Base-by-base conservation (phyloP, 2,797 vertebrate genomes). In the Alcedo atthis region DNA sequence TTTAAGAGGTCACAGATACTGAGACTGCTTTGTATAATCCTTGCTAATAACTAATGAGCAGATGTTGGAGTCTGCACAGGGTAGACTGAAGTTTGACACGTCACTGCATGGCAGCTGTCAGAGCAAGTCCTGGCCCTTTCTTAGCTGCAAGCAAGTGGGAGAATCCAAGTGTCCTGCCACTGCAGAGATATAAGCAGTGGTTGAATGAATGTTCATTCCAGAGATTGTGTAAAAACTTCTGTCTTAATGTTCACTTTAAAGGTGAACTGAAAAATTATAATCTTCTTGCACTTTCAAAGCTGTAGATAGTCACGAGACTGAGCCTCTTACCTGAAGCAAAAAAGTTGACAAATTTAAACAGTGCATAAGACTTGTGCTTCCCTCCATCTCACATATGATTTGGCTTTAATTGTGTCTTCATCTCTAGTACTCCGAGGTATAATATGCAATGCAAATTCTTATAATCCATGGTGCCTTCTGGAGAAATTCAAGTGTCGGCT, bases 371-470 rank as follows among this genome's bases (percentile, higher is more conserved):
- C 53, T 48, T 48, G 19, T 85, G 42, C 58, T 76, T 87, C 73
- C 45, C 37, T 79, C 22, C 2, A 0, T 61, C 30, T 54, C 80
- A 19, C 33, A 8, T 49, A 28, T 58, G 30, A 26, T 86, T 81
- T 86, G n/a, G 3, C 62, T 93, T 74, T 70, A 74, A 67, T 67
- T 71, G 46, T 91, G 73, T 37, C 30, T 95, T 94, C 28, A 0
- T 63, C 33, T 51, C 4, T 76, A 53, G 46, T 54, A 61, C 75
- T 77, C 17, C 0, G 0, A 77, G 81, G 14, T 63, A 12, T 68
- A 78, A 75, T 58, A 62, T 7, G 9, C 89, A 85, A 78, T 78
- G 64, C 69, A 96, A 90, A 81, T 71, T 54, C 78, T 74, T 92
- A 11, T 82, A 58, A 81, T 67, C 74, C 16, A 1, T 8, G 6